Evolutionary conservation across 2,888 invertebrate genomes (phyloP).

Genomic region (Campaea margaritaria): DNA sequence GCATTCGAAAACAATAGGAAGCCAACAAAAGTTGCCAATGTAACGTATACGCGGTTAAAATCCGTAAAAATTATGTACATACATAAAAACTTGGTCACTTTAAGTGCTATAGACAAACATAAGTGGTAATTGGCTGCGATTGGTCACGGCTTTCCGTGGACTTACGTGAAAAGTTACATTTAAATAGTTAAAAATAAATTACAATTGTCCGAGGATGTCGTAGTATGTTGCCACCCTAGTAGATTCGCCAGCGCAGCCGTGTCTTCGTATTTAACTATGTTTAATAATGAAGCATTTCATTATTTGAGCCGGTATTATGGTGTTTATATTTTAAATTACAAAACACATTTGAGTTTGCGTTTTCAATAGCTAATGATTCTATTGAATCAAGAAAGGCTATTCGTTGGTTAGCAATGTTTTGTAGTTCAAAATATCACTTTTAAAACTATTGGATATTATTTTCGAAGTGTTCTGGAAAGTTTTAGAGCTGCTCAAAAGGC

Average conservation of each 20-base stretch:
- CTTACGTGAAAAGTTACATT: background rate
- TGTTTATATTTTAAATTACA: conserved; percentile 8
- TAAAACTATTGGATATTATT: no score
- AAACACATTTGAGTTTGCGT: conserved; percentile 5
- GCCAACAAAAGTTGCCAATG: conserved; percentile 39
- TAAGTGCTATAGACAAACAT: conserved; percentile 61
- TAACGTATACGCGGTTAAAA: conserved; percentile 54
- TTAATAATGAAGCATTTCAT: conserved; percentile 4
- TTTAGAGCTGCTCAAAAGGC: no score
- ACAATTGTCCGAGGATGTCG: conserved; percentile 2
- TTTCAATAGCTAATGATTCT: conserved; percentile 1
- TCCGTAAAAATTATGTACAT: conserved; percentile 73
- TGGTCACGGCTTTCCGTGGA: conserved; percentile 59
- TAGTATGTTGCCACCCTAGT: conserved; percentile 6
- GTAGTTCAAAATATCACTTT: background rate
- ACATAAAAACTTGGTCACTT: conserved; percentile 48
- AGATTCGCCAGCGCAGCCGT: conserved; percentile 7
- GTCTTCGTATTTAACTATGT: conserved; percentile 13
- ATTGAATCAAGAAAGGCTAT: conserved; percentile 3
- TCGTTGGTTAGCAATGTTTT: background rate
- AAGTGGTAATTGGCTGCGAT: conserved; percentile 68
- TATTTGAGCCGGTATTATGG: conserved; percentile 1
- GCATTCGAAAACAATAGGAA: conserved; percentile 44
- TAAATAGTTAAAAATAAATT: background rate
- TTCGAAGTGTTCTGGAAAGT: no score